Conservation (phyloP, 1,140 invertebrate species). For the Ips nitidus region DNA sequence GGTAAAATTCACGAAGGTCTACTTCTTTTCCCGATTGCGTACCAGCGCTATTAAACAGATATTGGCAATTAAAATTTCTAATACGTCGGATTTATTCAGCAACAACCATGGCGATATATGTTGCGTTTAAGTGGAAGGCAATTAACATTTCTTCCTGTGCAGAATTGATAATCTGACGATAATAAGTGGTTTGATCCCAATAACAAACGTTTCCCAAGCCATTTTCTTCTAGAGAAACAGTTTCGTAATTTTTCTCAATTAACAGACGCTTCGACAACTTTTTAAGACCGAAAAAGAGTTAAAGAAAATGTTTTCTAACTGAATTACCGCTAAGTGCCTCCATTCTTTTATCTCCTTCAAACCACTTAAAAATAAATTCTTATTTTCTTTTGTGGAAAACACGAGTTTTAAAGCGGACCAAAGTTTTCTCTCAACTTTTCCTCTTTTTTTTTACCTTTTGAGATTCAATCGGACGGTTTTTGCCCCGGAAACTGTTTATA, state of each 20-base stretch:
- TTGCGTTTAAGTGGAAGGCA: constrained; percentile 7
- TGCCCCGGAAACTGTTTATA: background rate
- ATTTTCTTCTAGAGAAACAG: background rate
- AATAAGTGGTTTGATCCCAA: too few relatives aligned
- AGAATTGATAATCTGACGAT: constrained; percentile 6
- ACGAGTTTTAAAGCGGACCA: constrained; percentile 20
- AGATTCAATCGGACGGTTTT: constrained; percentile 14
- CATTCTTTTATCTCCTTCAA: constrained; percentile 35
- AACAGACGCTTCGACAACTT: constrained; percentile 28
- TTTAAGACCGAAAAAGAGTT: constrained; percentile 27
- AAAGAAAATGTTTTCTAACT: constrained; percentile 37
- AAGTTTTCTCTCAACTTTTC: constrained; percentile 27
- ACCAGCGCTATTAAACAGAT: background rate
- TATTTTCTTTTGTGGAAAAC: constrained; percentile 33
- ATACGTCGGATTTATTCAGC: constrained; percentile 9
- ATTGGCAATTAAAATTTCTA: constrained; percentile 13
- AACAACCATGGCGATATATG: constrained; percentile 13
- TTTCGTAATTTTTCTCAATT: constrained; percentile 28
- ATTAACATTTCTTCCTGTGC: constrained; percentile 15
- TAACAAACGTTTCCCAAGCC: background rate
- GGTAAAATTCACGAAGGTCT: too few relatives aligned
- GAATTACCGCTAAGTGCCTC: constrained; percentile 36
- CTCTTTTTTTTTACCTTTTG: constrained; percentile 22
- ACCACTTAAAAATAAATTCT: constrained; percentile 37
- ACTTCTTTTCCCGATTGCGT: too few relatives aligned